These are phyloP conservation scores for Petromus typicus DNA, from an alignment of 2,113 vertebrate species.

Conservation along the genomic window DNA sequence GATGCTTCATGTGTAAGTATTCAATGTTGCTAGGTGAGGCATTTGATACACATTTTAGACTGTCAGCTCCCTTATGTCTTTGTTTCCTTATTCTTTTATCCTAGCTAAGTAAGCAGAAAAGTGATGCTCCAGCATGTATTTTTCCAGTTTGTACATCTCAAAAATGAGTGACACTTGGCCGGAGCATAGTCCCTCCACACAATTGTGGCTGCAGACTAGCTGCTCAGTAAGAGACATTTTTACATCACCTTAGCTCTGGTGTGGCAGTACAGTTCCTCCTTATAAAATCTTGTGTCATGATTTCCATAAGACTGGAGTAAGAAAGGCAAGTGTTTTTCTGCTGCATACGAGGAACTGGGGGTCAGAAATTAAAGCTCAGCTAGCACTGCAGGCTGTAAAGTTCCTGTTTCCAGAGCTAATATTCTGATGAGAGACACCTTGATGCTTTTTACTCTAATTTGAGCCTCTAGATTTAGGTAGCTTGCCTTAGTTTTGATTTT, in stretches of 20 bases:
- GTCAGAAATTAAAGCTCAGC: background rate
- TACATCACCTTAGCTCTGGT: background rate
- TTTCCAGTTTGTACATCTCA: background rate
- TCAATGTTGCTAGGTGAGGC: background rate
- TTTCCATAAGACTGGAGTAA: background rate
- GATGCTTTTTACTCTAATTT: background rate
- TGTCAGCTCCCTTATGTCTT: background rate
- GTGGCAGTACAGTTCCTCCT: background rate
- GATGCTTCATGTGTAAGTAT: rapidly evolving
- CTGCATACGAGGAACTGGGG: background rate
- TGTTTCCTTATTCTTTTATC: background rate
- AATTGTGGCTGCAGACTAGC: rapidly evolving
- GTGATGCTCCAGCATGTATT: background rate
- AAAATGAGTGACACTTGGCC: too few relatives aligned
- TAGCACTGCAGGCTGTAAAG: background rate
- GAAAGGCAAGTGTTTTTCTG: background rate
- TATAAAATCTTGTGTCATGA: background rate
- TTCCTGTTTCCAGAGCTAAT: background rate
- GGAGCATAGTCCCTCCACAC: background rate
- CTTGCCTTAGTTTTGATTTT: background rate
- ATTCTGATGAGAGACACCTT: background rate
- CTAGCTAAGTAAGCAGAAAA: background rate
- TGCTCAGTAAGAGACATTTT: background rate
- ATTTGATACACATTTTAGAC: background rate
- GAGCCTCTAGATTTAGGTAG: background rate